Evolutionary conservation across 2,797 vertebrate genomes (phyloP).

Genomic region (Steatocranus sp.): DNA sequence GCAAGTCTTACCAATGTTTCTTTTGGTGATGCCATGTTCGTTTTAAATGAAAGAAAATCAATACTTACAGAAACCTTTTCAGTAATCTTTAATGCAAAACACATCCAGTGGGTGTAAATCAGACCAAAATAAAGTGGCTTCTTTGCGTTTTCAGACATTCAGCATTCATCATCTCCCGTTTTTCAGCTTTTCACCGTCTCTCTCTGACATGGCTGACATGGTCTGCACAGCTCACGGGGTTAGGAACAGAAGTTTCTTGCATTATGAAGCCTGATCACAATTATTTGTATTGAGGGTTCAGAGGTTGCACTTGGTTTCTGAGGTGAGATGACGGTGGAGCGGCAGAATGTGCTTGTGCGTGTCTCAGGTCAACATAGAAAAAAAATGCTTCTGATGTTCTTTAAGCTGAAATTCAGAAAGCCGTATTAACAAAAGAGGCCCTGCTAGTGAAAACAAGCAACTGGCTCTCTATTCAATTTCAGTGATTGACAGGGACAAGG

Average conservation of each 20-base stretch:
- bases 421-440: slow-evolving; percentile 16
- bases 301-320: slow-evolving; percentile 17
- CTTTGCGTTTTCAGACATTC: background rate
- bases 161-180: background rate
- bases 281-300: slow-evolving; percentile 15
- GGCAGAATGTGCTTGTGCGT: background rate
- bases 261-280: slow-evolving; percentile 21
- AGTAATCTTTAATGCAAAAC: background rate
- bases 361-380: background rate
- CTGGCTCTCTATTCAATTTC: background rate
- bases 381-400: slow-evolving; percentile 10
- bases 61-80: background rate
- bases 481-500: slow-evolving; percentile 43
- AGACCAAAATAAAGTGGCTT: background rate
- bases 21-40: background rate
- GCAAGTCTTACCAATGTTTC: background rate
- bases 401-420: slow-evolving; percentile 41
- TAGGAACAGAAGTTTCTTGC: background rate
- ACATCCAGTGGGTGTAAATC: background rate
- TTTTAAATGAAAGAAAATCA: background rate
- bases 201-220: slow-evolving; percentile 4
- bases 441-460: slow-evolving; percentile 8
- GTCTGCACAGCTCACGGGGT: background rate
- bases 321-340: background rate
- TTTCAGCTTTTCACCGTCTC: background rate